These are phyloP conservation scores for Solenopsis invicta DNA, from an alignment of 1,140 invertebrate species.

Conservation along the genomic window DNA sequence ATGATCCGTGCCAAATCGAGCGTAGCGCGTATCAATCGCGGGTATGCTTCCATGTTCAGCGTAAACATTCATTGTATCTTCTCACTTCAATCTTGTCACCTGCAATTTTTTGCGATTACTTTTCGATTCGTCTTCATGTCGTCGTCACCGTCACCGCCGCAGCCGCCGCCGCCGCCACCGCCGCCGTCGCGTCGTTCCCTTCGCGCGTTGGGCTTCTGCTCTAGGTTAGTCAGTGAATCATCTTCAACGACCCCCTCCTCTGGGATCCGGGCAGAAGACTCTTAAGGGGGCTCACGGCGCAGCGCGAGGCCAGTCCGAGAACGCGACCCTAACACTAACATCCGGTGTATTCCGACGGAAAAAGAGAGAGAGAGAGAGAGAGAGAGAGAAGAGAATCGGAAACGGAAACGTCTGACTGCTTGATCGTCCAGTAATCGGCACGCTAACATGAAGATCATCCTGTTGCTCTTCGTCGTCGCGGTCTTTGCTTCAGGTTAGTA, in stretches of 20 bases:
- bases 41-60: constrained; percentile 8
- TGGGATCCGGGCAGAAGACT: constrained; percentile 83
- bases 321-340: constrained; percentile 86
- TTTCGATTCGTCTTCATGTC: constrained; percentile 60
- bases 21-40: constrained; percentile 67
- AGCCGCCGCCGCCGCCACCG: constrained; percentile 27
- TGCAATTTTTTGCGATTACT: constrained; percentile 54
- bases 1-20: constrained; percentile 26
- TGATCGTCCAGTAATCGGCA: constrained; percentile 75
- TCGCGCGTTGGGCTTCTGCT: constrained; percentile 69
- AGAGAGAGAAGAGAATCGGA: constrained; percentile 69
- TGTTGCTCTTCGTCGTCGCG: constrained; percentile 80
- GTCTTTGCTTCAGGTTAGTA: constrained; percentile 84
- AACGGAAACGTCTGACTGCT: constrained; percentile 76
- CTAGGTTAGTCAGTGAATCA: constrained; percentile 84
- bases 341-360: constrained; percentile 81
- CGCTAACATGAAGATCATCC: constrained; percentile 83
- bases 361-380: constrained; percentile 57
- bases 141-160: constrained; percentile 13
- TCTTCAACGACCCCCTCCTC: constrained; percentile 84
- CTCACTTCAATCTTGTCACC: constrained; percentile 55
- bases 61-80: not conserved
- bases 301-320: constrained; percentile 86
- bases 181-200: too few relatives aligned
- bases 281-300: constrained; percentile 85